phyloP scores from a whole-genome alignment of 1,140 invertebrate genomes.

The Ectropis grisescens region DNA sequence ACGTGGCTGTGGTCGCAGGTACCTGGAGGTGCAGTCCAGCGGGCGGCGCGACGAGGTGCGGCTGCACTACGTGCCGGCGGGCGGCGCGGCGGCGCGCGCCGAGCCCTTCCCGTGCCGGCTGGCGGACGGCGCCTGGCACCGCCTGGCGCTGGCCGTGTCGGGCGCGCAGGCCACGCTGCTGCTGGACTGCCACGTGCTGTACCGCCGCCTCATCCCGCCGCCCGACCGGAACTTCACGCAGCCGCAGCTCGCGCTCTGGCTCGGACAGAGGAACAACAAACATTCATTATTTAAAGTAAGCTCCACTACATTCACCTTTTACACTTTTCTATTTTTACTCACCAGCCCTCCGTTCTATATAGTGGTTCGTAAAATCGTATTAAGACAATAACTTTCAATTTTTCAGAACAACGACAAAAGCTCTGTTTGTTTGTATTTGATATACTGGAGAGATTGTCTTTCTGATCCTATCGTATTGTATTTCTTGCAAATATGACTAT shows the following conservation, averaged over 20 bases:
- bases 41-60: constrained; percentile 88
- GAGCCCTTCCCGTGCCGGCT: constrained; percentile 90
- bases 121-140: constrained; percentile 89
- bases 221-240: constrained; percentile 82
- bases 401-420: no score
- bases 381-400: no score
- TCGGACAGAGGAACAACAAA: constrained; percentile 88
- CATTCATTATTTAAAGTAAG: constrained; percentile 90
- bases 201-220: constrained; percentile 75
- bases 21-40: constrained; percentile 92
- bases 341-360: no score
- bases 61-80: constrained; percentile 78
- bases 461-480: no score
- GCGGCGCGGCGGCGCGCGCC: constrained; percentile 76
- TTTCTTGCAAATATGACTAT: no score
- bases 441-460: no score
- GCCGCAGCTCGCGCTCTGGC: constrained; percentile 82
- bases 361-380: no score
- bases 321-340: no score
- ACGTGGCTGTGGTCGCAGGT: constrained; percentile 72
- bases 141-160: constrained; percentile 85
- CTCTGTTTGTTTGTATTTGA: no score
- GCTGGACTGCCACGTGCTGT: constrained; percentile 88
- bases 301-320: no score
- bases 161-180: constrained; percentile 85